These are phyloP conservation scores for Eilema depressum DNA, from an alignment of 2,888 invertebrate species.

Conservation along the genomic window DNA sequence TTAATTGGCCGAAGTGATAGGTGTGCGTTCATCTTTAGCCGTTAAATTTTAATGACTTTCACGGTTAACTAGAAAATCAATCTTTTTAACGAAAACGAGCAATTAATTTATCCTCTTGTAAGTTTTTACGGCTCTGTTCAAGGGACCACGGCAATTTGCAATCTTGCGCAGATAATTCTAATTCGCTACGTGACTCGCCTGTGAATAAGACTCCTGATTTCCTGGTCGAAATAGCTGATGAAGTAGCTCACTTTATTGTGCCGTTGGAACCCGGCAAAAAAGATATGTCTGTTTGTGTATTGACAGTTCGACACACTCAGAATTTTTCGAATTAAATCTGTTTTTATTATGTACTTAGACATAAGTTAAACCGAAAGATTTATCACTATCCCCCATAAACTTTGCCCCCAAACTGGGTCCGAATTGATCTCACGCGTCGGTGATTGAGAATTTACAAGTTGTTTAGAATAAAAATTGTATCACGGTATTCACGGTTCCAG, in stretches of 20 bases:
- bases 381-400: too few relatives aligned
- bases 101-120: background rate
- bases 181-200: conserved; percentile 40
- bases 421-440: too few relatives aligned
- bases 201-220: conserved; percentile 16
- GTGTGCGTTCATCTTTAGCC: background rate
- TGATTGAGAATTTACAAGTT: too few relatives aligned
- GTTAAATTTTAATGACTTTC: background rate
- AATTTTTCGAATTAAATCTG: background rate
- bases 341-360: background rate
- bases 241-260: conserved; percentile 4
- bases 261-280: background rate
- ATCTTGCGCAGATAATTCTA: conserved; percentile 31
- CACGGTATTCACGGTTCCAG: too few relatives aligned
- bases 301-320: background rate
- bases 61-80: background rate
- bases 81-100: background rate
- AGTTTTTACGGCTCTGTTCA: conserved; percentile 8
- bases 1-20: background rate
- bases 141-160: conserved; percentile 35
- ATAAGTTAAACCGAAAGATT: background rate
- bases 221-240: conserved; percentile 6
- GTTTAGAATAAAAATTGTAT: too few relatives aligned
- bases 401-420: too few relatives aligned
- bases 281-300: background rate